phyloP scores from a whole-genome alignment of 2,797 vertebrate genomes.

The Oceanodroma leucorhoa region DNA sequence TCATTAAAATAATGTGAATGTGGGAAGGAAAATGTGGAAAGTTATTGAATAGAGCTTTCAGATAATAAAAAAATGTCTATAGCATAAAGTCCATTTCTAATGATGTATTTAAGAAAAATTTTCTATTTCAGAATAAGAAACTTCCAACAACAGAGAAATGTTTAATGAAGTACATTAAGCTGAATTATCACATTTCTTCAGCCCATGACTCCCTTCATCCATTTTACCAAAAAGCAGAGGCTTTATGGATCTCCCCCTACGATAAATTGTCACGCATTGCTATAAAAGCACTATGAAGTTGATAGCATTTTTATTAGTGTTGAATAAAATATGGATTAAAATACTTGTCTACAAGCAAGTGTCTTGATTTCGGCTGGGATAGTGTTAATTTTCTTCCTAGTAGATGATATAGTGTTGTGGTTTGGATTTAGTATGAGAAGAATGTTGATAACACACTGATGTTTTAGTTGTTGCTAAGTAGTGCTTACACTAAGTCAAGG shows the following conservation, averaged over 20 bases:
- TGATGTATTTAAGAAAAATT: neutral
- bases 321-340: neutral
- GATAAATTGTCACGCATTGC: neutral
- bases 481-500: too few species aligned
- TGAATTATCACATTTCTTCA: slow-evolving; percentile 11
- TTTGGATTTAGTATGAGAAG: too few species aligned
- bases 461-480: too few species aligned
- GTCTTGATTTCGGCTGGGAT: too few species aligned
- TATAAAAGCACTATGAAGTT: neutral
- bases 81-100: neutral
- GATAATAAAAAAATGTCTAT: neutral
- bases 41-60: neutral
- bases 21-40: neutral
- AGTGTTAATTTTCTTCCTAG: too few species aligned
- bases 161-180: neutral
- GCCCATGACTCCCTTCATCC: neutral
- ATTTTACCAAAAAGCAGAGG: neutral
- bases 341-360: neutral
- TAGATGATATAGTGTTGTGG: too few species aligned
- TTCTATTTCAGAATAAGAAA: neutral
- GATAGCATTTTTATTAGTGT: neutral
- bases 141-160: neutral
- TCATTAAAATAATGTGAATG: neutral
- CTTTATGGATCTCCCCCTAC: neutral
- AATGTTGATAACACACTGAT: too few species aligned